Evolutionary conservation across 2,113 vertebrate genomes (phyloP), one percentile per base, ranked within the genome.

Genomic region (Lepus europaeus): DNA sequence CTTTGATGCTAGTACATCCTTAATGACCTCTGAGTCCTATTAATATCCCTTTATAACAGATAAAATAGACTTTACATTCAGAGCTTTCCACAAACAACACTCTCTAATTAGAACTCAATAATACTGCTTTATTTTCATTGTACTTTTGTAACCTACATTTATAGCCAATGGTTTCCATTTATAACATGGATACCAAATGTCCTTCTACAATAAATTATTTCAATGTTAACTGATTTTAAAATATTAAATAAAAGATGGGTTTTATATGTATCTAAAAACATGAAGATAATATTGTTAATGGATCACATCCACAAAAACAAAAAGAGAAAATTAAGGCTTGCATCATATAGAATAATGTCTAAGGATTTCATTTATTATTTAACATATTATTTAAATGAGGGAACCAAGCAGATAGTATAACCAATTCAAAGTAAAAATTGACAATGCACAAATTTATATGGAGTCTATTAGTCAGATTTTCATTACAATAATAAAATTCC

Each of bases 171-270:
- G 39, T 27, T 79, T 83, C 25, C 86, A 94, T 33, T 94, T 88
- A 85, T n/a, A 94, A 33, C 63, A 88, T 22, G 36, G 51, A 84
- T 45, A 78, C 13, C 49, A 85, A 80, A 70, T 90, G 13, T 87
- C 49, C 64, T 94, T 90, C 72, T 93, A 83, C 77, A 91, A 79
- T 78, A 92, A 90, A 59, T 68, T 27, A 81, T 88, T 89, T 91
- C 80, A 84, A 94, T 72, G 20, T 79, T 64, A 90, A 72, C 63
- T 39, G 25, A 20, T 89, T 84, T 87, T n/a, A 93, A 95, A 31
- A 83, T 63, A 84, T 51, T 82, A 81, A 64, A 9, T 78, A 90
- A 97, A 91, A 77, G 11, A 87, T 51, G 2, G 17, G 69, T 86
- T 25, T 86, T 81, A 0, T 29, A 53, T 87, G 45, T 64, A 14